phyloP scores from a whole-genome alignment of 1,140 invertebrate species.

The Drosophila asahinai region DNA sequence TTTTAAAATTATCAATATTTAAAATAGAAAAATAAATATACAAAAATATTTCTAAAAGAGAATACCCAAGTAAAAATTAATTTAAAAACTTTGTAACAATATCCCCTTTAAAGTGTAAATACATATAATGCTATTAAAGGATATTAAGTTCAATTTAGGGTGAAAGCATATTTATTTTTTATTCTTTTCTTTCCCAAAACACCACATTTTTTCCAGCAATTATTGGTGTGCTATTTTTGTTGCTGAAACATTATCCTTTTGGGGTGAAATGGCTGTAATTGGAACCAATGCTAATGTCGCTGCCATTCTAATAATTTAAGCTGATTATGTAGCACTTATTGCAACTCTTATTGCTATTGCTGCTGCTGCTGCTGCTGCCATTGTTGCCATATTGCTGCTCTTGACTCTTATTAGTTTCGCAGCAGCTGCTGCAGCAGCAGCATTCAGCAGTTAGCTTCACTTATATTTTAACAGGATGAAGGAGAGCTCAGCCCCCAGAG shows the following conservation, averaged over 20 bases:
- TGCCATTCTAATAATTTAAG: constrained; percentile 14
- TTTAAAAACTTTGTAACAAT: no score
- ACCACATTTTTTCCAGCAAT: background rate
- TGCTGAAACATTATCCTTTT: background rate
- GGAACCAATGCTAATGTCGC: constrained; percentile 6
- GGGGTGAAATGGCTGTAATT: background rate
- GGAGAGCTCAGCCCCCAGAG: background rate
- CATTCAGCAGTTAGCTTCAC: background rate
- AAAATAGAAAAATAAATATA: no score
- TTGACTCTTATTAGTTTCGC: constrained; percentile 14
- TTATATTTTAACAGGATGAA: background rate
- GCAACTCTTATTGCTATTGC: background rate
- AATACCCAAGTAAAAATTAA: no score
- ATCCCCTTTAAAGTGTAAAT: no score
- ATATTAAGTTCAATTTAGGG: no score
- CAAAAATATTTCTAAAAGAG: no score
- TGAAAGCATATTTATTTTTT: background rate
- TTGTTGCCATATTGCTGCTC: background rate
- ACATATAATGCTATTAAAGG: no score
- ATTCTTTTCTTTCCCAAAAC: background rate
- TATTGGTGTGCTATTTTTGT: background rate
- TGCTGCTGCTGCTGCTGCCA: background rate
- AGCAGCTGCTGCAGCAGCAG: constrained; percentile 8
- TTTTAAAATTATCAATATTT: no score
- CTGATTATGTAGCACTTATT: constrained; percentile 16